phyloP scores from a whole-genome alignment of 2,888 invertebrate genomes.

The Spodoptera littoralis region DNA sequence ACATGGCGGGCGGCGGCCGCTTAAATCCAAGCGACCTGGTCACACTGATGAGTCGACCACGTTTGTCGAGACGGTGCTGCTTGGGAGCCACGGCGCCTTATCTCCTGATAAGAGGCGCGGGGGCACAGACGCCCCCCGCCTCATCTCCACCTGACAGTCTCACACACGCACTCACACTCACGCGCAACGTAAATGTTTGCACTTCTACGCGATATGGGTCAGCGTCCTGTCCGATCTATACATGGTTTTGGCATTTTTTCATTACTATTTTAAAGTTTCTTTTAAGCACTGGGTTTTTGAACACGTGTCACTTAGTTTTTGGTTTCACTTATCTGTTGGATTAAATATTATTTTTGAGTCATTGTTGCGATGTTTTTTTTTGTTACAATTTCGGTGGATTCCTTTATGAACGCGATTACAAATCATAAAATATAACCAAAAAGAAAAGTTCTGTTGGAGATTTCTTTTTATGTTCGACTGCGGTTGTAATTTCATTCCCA shows the following conservation, averaged over 20 bases:
- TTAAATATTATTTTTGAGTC: conserved; percentile 40
- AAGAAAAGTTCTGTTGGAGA: not conserved
- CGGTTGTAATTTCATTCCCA: not conserved
- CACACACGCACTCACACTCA: conserved; percentile 73
- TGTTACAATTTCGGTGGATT: conserved; percentile 26
- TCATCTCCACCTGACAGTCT: conserved; percentile 86
- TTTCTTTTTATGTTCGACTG: not conserved
- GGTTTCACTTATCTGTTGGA: conserved; percentile 52
- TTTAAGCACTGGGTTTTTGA: conserved; percentile 60
- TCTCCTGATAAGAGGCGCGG: conserved; percentile 88
- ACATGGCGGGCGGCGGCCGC: conserved; percentile 93
- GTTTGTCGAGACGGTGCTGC: conserved; percentile 77
- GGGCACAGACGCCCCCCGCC: conserved; percentile 86
- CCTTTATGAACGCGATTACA: not conserved
- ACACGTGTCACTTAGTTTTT: conserved; percentile 57
- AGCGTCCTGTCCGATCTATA: conserved; percentile 85
- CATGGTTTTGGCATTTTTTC: conserved; percentile 76
- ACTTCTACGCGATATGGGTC: conserved; percentile 71
- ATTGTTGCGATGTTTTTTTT: conserved; percentile 69
- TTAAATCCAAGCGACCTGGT: conserved; percentile 81
- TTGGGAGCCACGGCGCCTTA: conserved; percentile 83
- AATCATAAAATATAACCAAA: not conserved
- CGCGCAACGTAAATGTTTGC: conserved; percentile 68
- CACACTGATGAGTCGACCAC: conserved; percentile 82
- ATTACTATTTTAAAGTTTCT: conserved; percentile 62